Base-by-base conservation (phyloP, 1,140 invertebrate species). In the Drosophila tropicalis region DNA sequence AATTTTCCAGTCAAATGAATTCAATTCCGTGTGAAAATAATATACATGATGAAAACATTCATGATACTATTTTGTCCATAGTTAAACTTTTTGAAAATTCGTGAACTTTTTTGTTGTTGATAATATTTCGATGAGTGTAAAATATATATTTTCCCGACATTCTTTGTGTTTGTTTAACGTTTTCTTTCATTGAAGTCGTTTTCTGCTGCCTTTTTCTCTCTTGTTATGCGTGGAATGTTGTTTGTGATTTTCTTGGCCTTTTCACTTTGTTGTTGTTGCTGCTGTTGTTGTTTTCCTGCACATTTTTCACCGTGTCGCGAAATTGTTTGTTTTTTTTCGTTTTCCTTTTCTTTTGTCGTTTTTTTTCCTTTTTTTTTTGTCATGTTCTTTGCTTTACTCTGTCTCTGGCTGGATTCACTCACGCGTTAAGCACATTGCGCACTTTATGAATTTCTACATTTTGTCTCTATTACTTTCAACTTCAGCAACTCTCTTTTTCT, bases 161-260 rank as follows among this genome's bases (percentile, higher is more conserved):
- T 51, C 44, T 51, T 51, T 51, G 44, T 51, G 44, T 51, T 51
- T 51, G 44, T 51, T 51, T 51, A 22, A 51, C 44, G 44, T 51
- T 51, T 41, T 41, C 60, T 62, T 62, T 25, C 19, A 44, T 44
- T 41, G 22, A 44, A 58, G 56, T 36, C 44, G 44, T 54, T 47
- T 13, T 29, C 5, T 29, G 36, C 19, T 47, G 39, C 44, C 47
- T 60, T 60, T 39, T 56, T 62, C 60, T 55, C 29, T 29, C 62
- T 79, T 63, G 79, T 64, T 67, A 79, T 83, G 79, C 39, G 47
- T 6, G 76, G 84, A 89, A 87, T 87, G 79, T 81, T 87, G 83
- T 83, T 87, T 87, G 72, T 89, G 84, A 87, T 87, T 87, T 87
- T 79, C 64, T 58, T 70, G 63, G 51, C 34, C 60, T 56, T 58